phyloP scores from a whole-genome alignment of 2,113 vertebrate genomes.

The Catagonus wagneri region DNA sequence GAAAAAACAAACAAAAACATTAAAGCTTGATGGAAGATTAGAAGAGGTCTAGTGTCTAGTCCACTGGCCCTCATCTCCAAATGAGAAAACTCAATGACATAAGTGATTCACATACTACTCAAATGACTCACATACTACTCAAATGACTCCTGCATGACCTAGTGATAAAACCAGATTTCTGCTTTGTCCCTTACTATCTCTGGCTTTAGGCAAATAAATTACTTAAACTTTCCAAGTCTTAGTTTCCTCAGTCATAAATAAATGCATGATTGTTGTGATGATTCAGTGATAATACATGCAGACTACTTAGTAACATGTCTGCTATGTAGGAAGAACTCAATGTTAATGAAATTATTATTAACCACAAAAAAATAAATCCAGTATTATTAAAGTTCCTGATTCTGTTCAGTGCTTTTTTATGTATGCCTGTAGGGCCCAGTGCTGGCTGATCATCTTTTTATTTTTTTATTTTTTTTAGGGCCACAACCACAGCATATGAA shows the following conservation, averaged over 20 bases:
- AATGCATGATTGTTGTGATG: not conserved
- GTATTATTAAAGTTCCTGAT: not conserved
- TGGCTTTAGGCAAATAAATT: conserved; percentile 58
- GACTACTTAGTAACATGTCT: conserved; percentile 20
- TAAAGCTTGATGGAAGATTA: conserved; percentile 14
- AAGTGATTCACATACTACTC: not conserved
- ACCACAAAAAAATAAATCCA: conserved; percentile 4
- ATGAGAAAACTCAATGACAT: conserved; percentile 28
- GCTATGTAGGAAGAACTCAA: not conserved
- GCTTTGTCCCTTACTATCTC: not conserved
- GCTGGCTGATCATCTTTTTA: not conserved
- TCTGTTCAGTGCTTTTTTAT: conserved; percentile 5
- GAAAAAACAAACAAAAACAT: too few species aligned
- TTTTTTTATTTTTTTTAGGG: too few species aligned
- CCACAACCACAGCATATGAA: too few species aligned
- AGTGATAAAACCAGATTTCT: conserved; percentile 60
- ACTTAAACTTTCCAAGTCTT: conserved; percentile 47
- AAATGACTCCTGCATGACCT: conserved; percentile 13
- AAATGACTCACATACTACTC: not conserved
- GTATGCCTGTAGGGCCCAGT: not conserved
- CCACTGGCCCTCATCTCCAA: not conserved
- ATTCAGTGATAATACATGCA: not conserved
- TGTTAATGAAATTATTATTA: not conserved
- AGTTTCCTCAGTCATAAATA: not conserved
- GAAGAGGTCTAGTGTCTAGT: not conserved